These are phyloP conservation scores for Oscheius sp. DNA, from an alignment of 2,888 invertebrate genomes.

Conservation along the genomic window DNA sequence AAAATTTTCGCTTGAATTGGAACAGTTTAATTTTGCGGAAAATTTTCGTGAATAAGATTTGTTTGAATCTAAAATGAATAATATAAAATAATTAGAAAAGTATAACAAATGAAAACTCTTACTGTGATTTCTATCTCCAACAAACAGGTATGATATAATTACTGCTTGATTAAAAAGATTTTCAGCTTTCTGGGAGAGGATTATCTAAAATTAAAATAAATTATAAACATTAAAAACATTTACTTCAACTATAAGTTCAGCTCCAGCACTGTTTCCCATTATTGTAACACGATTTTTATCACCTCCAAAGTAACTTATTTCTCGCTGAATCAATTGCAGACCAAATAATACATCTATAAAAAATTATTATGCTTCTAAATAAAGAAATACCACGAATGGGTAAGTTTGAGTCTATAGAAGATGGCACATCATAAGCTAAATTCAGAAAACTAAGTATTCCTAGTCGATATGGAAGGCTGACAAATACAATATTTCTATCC, in stretches of 20 bases:
- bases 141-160: too few species aligned
- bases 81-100: too few species aligned
- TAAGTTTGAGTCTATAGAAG: constrained; percentile 23
- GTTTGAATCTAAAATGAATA: too few species aligned
- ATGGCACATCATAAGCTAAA: constrained; percentile 24
- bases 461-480: constrained; percentile 33
- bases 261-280: constrained; percentile 30
- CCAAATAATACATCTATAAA: constrained; percentile 26
- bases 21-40: too few species aligned
- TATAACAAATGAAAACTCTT: too few species aligned
- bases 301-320: constrained; percentile 31
- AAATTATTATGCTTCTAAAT: not conserved
- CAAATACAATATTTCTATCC: constrained; percentile 34
- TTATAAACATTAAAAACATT: too few species aligned
- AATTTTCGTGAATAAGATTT: too few species aligned
- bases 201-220: too few species aligned
- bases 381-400: constrained; percentile 14
- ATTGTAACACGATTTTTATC: constrained; percentile 26
- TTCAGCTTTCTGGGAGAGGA: too few species aligned
- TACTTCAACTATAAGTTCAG: constrained; percentile 20
- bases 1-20: too few species aligned
- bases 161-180: too few species aligned
- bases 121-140: too few species aligned
- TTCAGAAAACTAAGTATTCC: constrained; percentile 35
- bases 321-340: constrained; percentile 27